Evolutionary conservation across 2,888 invertebrate genomes (phyloP), one percentile per base, ranked within the genome.

Genomic region (Silvanus unidentatus): DNA sequence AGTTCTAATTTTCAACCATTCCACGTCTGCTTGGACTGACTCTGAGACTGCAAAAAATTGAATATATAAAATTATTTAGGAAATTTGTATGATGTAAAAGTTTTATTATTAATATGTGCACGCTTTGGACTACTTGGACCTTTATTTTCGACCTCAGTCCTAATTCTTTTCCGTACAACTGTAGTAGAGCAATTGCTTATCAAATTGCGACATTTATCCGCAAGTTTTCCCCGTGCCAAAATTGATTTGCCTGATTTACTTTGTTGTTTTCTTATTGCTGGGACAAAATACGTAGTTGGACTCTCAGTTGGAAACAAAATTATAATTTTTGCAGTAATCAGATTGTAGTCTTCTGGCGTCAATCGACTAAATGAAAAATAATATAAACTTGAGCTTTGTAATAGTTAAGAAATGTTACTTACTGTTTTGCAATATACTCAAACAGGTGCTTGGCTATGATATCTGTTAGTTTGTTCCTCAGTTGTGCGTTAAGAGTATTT

Each of bases 161-260:
- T 15, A 4, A 15, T 37, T 37, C 37, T 9, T 37, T 37, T 37
- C 37, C 49, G 5, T 16, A 29, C 11, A 9, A 38, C 13, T 2
- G 39, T 36, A 16, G 43, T 46, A 16, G 40, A 45, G 27, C 43
- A 49, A 40, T 36, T 42, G 28, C 44, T 44, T 1, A 49, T 15
- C 12, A 46, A 16, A 35, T 51, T 51, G 35, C 41, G 39, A 14
- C 39, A 41, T 39, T 51, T 49, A 40, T 51, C 51, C 9, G 49
- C 51, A n/a, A 51, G 36, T 14, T 45, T 42, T 2, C 50, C 48
- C 42, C 36, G 45, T 13, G 48, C 48, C 4, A 48, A 12, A 22
- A 49, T 27, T 9, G 45, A 28, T 37, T 42, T 40, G 1, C 44
- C 42, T 22, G 16, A 34, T 1, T 28, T 15, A 12, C 46, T 46